Evolutionary conservation across 2,888 invertebrate genomes (phyloP).

Genomic region (Ennomos erosarius): DNA sequence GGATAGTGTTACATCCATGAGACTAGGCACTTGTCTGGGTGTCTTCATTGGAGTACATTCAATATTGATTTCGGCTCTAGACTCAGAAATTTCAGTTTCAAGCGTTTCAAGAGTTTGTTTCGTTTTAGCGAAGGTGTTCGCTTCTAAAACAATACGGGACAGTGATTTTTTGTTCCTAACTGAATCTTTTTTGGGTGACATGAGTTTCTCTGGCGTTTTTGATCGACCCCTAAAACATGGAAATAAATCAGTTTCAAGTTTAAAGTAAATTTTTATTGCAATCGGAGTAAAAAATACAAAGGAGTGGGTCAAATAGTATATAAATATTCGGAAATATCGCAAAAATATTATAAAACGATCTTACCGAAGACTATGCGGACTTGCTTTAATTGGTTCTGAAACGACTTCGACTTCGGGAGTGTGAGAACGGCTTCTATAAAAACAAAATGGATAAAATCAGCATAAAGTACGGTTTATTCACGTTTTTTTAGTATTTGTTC

Average conservation of each 20-base stretch:
- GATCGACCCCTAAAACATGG: conserved; percentile 19
- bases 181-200: conserved; percentile 67
- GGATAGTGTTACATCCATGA: conserved; percentile 74
- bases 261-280: background rate
- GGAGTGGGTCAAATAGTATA: background rate
- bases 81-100: conserved; percentile 51
- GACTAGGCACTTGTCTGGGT: conserved; percentile 53
- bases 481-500: too few relatives aligned
- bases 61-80: conserved; percentile 49
- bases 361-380: conserved; percentile 20
- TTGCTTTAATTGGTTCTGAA: conserved; percentile 8
- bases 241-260: background rate
- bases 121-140: conserved; percentile 73
- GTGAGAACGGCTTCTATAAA: conserved; percentile 22
- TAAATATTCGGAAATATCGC: background rate
- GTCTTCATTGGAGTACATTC: conserved; percentile 76
- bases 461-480: too few relatives aligned
- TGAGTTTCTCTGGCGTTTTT: conserved; percentile 76
- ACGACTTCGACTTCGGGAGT: conserved; percentile 26
- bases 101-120: conserved; percentile 58
- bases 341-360: background rate
- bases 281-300: conserved; percentile 3
- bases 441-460: background rate
- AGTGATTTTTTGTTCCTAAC: conserved; percentile 67
- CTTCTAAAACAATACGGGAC: conserved; percentile 74